A percentile compares a stretch with the other conserved stretches of the same genome.
phyloP scores from a whole-genome alignment of 2,888 invertebrate species.

The Ceriagrion tenellum region DNA sequence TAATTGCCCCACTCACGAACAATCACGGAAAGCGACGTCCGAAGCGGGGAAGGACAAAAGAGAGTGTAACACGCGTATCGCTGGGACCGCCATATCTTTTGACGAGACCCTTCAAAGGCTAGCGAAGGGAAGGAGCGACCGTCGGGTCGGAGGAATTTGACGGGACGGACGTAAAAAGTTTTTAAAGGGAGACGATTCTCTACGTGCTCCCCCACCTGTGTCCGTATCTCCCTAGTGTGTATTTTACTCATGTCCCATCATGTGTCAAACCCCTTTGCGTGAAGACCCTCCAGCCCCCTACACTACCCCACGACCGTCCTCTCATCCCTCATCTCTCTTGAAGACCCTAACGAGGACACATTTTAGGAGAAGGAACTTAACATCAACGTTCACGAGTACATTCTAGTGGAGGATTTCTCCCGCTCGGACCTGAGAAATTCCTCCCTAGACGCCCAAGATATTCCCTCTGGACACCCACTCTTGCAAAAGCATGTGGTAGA shows the following conservation, averaged over 20 bases:
- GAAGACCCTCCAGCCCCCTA: neutral
- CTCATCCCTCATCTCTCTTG: neutral
- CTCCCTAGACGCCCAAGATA: too few species aligned
- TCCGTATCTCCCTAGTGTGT: neutral
- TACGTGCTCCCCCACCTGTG: too few species aligned
- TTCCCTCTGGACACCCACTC: too few species aligned
- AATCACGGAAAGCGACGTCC: neutral
- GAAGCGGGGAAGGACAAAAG: conserved; percentile 4
- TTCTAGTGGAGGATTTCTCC: too few species aligned
- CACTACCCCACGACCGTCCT: neutral
- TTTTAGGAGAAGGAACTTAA: neutral
- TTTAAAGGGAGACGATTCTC: neutral
- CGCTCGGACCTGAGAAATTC: neutral
- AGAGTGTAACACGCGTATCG: neutral
- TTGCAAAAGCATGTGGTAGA: too few species aligned
- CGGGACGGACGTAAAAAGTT: neutral
- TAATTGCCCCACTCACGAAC: conserved; percentile 35
- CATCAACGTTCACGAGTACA: too few species aligned
- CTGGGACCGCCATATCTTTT: neutral
- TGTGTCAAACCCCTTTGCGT: neutral
- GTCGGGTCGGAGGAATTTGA: neutral
- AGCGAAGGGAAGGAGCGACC: neutral
- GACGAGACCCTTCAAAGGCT: neutral
- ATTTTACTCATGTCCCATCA: conserved; percentile 47
- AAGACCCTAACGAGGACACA: neutral